A percentile compares a stretch with the other conserved stretches of the same genome.
phyloP scores from a whole-genome alignment of 2,113 vertebrate species.

The Miniopterus natalensis region DNA sequence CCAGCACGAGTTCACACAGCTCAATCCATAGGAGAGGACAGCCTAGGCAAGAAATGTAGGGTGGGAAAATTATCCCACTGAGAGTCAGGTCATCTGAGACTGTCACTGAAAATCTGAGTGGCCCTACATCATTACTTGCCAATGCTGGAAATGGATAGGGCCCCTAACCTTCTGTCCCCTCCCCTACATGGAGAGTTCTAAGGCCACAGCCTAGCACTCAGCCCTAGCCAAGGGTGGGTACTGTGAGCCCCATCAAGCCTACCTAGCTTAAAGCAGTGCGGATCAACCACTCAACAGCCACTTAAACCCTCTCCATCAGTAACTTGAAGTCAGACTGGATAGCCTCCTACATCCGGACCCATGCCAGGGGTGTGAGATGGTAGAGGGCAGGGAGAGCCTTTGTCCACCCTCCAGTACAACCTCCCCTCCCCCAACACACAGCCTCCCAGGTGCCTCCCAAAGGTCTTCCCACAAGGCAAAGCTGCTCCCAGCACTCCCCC shows the following conservation, averaged over 20 bases:
- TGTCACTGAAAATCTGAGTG: background rate
- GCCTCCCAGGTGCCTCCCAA: background rate
- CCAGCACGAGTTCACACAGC: background rate
- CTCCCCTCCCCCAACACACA: background rate
- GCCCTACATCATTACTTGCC: background rate
- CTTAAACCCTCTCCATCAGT: background rate
- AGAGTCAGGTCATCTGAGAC: background rate
- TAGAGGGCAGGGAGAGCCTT: background rate
- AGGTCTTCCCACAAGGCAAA: background rate
- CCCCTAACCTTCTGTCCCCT: background rate
- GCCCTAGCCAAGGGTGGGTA: background rate
- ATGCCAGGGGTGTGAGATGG: background rate
- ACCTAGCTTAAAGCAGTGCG: background rate
- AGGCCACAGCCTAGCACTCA: background rate
- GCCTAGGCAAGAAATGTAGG: slow-evolving; percentile 3
- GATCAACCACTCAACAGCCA: background rate
- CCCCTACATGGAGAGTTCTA: background rate
- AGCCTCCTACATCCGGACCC: background rate
- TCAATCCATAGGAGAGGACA: background rate
- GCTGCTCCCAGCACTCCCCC: background rate
- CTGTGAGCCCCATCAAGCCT: background rate
- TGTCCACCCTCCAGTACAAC: background rate
- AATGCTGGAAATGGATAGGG: background rate
- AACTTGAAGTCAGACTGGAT: background rate
- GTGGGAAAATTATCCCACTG: background rate